phyloP scores from a whole-genome alignment of 2,888 invertebrate species.

The Drosophila meridiana region DNA sequence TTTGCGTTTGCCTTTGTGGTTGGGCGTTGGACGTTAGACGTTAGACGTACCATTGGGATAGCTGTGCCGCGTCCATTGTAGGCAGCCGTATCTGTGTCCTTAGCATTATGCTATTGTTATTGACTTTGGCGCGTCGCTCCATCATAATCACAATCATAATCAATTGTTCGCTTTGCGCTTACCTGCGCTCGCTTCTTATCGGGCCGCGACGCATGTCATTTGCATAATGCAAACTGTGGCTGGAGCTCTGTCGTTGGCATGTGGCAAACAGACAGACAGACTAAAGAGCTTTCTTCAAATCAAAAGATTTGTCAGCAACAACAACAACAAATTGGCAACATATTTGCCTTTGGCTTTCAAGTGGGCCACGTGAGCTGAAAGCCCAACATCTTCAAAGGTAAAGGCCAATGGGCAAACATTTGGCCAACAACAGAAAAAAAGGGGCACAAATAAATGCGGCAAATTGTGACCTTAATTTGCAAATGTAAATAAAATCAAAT shows the following conservation, averaged over 20 bases:
- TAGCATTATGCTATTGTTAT: conserved; percentile 73
- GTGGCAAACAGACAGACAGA: conserved; percentile 18
- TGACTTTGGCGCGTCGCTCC: conserved; percentile 76
- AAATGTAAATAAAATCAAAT: conserved; percentile 73
- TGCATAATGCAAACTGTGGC: conserved; percentile 58
- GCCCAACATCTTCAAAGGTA: conserved; percentile 77
- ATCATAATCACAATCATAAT: conserved; percentile 82
- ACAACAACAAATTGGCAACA: conserved; percentile 67
- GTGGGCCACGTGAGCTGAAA: conserved; percentile 74
- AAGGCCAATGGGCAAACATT: conserved; percentile 66
- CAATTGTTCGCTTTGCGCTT: conserved; percentile 60
- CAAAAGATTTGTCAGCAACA: conserved; percentile 66
- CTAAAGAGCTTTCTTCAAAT: conserved; percentile 65
- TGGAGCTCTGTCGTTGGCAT: neutral
- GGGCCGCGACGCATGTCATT: conserved; percentile 49
- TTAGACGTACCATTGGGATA: conserved; percentile 30
- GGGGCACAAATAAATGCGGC: conserved; percentile 49
- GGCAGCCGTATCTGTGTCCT: conserved; percentile 48
- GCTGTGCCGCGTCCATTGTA: conserved; percentile 42
- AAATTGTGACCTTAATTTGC: conserved; percentile 84
- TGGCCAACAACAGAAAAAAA: conserved; percentile 34
- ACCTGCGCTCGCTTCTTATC: conserved; percentile 68
- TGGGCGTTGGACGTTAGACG: conserved; percentile 13
- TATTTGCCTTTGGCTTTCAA: conserved; percentile 68
- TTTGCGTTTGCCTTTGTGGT: conserved; percentile 10